These are phyloP conservation scores for Mastacembelus armatus DNA, from an alignment of 2,797 vertebrate genomes.

Conservation along the genomic window DNA sequence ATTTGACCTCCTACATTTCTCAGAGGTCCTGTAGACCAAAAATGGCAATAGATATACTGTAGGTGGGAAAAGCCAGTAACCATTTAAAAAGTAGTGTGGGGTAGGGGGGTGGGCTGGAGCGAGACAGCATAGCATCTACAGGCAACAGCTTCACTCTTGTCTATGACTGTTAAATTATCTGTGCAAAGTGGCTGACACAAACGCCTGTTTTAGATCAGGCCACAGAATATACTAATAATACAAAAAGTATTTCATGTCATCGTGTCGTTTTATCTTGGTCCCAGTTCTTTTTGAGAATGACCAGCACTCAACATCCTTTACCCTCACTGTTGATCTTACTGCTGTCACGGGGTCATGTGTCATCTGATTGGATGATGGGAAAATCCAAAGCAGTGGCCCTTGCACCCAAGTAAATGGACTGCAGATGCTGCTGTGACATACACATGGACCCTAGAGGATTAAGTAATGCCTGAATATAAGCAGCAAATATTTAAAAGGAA, in stretches of 20 bases:
- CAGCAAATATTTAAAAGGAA: neutral
- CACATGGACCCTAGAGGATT: constrained; percentile 17
- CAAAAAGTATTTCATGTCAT: too few relatives aligned
- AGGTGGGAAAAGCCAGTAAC: neutral
- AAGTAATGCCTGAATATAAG: constrained; percentile 1
- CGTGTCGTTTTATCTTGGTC: too few relatives aligned
- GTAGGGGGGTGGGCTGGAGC: neutral
- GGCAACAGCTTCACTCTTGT: too few relatives aligned
- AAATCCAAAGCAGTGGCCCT: constrained; percentile 59
- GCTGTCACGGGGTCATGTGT: constrained; percentile 20
- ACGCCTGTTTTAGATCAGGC: too few relatives aligned
- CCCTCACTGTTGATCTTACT: too few relatives aligned
- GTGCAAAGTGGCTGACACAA: too few relatives aligned
- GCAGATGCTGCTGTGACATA: constrained; percentile 62
- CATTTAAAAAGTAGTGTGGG: constrained; percentile 16
- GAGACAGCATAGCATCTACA: neutral
- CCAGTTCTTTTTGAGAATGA: too few relatives aligned
- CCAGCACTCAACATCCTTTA: too few relatives aligned
- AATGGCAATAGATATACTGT: neutral
- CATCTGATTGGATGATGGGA: constrained; percentile 49
- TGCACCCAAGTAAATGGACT: constrained; percentile 30
- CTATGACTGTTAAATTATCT: too few relatives aligned
- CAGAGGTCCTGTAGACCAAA: constrained; percentile 20
- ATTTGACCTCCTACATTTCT: constrained; percentile 22
- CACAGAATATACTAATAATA: too few relatives aligned